These are phyloP conservation scores for Scopus umbretta DNA, from an alignment of 2,113 vertebrate species.

Conservation along the genomic window DNA sequence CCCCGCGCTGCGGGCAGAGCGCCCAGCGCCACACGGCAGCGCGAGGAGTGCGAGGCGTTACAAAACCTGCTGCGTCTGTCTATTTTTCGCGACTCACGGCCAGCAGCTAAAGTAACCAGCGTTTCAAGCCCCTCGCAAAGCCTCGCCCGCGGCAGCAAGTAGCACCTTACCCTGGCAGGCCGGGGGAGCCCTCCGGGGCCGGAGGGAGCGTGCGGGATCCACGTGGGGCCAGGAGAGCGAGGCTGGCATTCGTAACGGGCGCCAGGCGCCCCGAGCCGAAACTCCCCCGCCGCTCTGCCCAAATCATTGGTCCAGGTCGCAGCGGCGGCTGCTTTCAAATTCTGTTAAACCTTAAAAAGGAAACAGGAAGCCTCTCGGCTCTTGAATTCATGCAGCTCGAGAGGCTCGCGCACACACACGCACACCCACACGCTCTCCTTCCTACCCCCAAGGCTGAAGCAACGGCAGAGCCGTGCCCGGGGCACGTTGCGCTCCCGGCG, in stretches of 20 bases:
- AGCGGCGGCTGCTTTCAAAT: constrained; percentile 64
- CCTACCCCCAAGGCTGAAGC: neutral
- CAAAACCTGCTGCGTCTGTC: rapidly evolving
- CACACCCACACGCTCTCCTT: constrained; percentile 43
- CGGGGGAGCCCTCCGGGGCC: neutral
- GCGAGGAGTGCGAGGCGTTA: rapidly evolving
- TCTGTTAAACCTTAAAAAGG: constrained; percentile 64
- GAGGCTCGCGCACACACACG: neutral
- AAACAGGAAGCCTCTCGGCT: constrained; percentile 75
- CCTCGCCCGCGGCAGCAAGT: neutral
- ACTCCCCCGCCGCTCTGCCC: neutral
- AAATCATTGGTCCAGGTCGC: constrained; percentile 53
- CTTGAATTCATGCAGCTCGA: constrained; percentile 1
- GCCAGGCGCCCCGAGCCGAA: neutral
- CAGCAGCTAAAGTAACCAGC: neutral
- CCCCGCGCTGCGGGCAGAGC: too few species aligned
- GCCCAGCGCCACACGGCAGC: neutral
- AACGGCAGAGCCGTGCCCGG: rapidly evolving
- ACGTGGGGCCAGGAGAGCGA: neutral
- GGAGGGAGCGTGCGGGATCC: neutral
- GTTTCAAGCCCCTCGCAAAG: neutral
- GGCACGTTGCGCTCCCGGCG: neutral
- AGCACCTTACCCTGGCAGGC: constrained; percentile 8
- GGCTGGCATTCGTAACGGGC: constrained; percentile 15
- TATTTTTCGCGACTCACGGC: too few species aligned